Base-by-base conservation (phyloP, 2,797 vertebrate species). In the Naso thynnoides region DNA sequence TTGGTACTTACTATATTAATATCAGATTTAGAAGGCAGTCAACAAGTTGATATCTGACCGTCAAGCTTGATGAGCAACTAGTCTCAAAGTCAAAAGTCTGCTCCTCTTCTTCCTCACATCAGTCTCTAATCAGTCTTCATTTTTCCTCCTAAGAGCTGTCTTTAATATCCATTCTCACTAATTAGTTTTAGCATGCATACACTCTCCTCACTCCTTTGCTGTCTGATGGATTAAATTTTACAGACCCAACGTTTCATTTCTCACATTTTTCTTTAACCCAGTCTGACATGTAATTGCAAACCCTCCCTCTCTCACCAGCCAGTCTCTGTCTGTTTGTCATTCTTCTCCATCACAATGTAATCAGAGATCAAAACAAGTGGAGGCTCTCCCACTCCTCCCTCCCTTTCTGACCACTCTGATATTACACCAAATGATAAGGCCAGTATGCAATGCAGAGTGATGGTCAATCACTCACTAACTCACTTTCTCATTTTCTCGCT, bases 111-210 rank as follows among this genome's bases (percentile, higher is more conserved):
- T 56, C 50, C 45, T 49, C 52, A 55, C 71, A 73, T 74, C 62
- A 70, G 42, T 57, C 54, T 75, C 27, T 49, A 55, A 57, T 75
- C 63, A 71, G 29, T 29, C 24, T 31, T 55, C 50, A 24, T 71
- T 68, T 70, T 54, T 58, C n/a, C 54, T 70, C 6, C 42, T 64
- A 49, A 33, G 70, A 79, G 68, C 62, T 64, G 67, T 64, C 48
- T 81, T 70, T 76, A 73, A 74, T 57, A 76, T 76, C 60, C 62
- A 70, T 56, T 73, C 27, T 62, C 39, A 18, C 48, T 80, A 75
- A 80, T 81, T 55, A 75, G 50, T 61, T 73, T 59, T 48, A 48
- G 27, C 29, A 52, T 71, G 59, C 41, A 61, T 50, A 70, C 62
- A 33, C 45, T 66, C 26, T 39, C 44, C 14, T 70, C 70, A 49